Evolutionary conservation across 2,888 invertebrate species (phyloP), one percentile per base, ranked within the genome.

Genomic region (Lasioglossum leucozonium): DNA sequence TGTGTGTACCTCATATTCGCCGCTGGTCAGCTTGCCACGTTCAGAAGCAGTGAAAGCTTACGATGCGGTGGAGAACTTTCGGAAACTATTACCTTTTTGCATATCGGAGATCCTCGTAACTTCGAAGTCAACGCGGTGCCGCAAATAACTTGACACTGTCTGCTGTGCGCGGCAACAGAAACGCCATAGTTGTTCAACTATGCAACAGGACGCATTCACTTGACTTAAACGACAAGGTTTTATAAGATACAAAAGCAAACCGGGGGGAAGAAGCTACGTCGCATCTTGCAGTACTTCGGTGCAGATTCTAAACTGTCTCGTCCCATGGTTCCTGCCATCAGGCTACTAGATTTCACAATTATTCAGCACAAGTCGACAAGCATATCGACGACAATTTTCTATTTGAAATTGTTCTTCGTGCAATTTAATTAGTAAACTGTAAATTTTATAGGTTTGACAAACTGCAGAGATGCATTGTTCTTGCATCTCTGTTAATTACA

Each of bases 111-210:
- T 34, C 65, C 65, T 10, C 73, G 40, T 30, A 79, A 37, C 65
- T 62, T 34, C 40, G 30, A 47, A 74, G 51, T 40, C 51, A 34
- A 34, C 37, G 65, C 65, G 18, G 65, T 10, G 62, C 37, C 72
- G 58, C 44, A 58, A 72, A 62, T 62, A 78, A 72, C 71, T 72
- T 72, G 78, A 72, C 58, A 58, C n/a, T 22, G 72, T 34, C n/a
- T 67, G 58, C 22, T 10, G 44, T 72, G 72, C 5, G 62, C 72
- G 22, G 22, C 22, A 44, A 44, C 22, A 47, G 67, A 74, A 74
- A 69, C 18, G 80, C 44, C 69, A 69, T 73, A 26, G 55, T 80
- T 71, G 42, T 37, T 16, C 13, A 76, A 80, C 76, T 80, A 79
- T 80, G 71, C 58, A 55, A 55, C 58, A n/a, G 34, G 55, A 58